Evolutionary conservation across 2,797 vertebrate genomes (phyloP), one percentile per base, ranked within the genome.

Genomic region (Tadarida brasiliensis): DNA sequence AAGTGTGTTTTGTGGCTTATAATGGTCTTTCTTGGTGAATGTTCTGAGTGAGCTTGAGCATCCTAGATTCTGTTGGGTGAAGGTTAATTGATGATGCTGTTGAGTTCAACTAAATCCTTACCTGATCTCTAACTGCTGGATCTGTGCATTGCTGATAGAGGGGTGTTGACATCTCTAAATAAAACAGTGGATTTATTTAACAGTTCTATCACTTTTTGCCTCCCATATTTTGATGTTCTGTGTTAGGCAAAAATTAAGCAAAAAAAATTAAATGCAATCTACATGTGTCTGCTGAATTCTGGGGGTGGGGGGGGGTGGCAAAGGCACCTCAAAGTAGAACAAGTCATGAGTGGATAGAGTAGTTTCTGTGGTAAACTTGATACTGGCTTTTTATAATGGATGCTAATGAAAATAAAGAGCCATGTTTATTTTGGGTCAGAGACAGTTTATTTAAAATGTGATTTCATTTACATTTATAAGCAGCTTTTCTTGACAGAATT

Each of bases 401-500:
- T 16, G 20, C 44, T 77, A 90, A 87, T 70, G 71, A 96, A 84
- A 91, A 97, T 91, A 44, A 86, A 95, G 87, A 98, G 93, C 87
- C 97, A 30, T 54, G 54, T 92, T 94, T 87, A 14, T 87, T 94
- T 98, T 98, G 98, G 97, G 98, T 98, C 98, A 98, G 98, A 99
- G 98, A 98, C 98, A 98, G 99, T 99, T 99, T 98, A 99, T 99
- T 99, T 99, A 98, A 99, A 99, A 98, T 98, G 98, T 99, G 99
- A 99, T 99, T 99, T 99, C 98, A 98, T 99, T 99, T 99, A 99
- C 99, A 99, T 98, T 99, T 99, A 99, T 98, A 98, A 99, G 99
- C 99, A 99, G 99, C 99, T 99, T 99, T 98, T 98, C 96, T 98
- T 97, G 98, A 98, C 98, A 99, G 98, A 98, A 99, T 98, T 98